Conservation (phyloP, 2,888 invertebrate genomes). For the Chironomus tentans region DNA sequence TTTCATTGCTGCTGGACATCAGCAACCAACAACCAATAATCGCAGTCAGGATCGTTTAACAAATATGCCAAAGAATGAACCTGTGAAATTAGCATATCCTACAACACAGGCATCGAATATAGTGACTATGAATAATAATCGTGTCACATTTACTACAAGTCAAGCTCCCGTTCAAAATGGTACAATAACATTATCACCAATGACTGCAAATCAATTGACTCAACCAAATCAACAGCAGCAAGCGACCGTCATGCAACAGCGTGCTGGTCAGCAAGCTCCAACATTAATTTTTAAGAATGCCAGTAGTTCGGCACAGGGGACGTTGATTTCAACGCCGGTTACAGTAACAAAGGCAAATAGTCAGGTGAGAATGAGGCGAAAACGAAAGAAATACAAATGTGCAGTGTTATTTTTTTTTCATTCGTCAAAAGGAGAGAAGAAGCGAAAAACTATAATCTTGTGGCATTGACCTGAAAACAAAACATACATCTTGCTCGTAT, state of each 20-base stretch:
- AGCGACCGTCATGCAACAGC: slow-evolving; percentile 36
- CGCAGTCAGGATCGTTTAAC: background rate
- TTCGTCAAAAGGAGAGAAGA: background rate
- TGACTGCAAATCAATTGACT: slow-evolving; percentile 34
- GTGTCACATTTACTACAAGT: slow-evolving; percentile 50
- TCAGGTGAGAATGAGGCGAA: slow-evolving; percentile 35
- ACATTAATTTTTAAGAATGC: slow-evolving; percentile 51
- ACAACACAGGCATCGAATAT: slow-evolving; percentile 33
- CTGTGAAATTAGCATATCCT: slow-evolving; percentile 49
- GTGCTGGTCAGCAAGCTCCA: slow-evolving; percentile 39
- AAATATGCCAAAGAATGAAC: slow-evolving; percentile 45
- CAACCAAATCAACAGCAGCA: slow-evolving; percentile 31
- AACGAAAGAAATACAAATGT: background rate
- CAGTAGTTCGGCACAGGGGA: slow-evolving; percentile 47
- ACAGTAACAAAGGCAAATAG: slow-evolving; percentile 51
- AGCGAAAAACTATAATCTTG: background rate
- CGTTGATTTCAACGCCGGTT: slow-evolving; percentile 50
- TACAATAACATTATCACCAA: slow-evolving; percentile 52
- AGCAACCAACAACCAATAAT: slow-evolving; percentile 28
- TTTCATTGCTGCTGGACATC: slow-evolving; percentile 7
- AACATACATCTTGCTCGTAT: background rate
- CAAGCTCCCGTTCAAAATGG: slow-evolving; percentile 59
- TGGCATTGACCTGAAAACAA: slow-evolving; percentile 7
- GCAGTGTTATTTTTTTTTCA: no score
- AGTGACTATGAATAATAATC: slow-evolving; percentile 46